phyloP scores from a whole-genome alignment of 2,888 invertebrate species.

The Phalera bucephala region DNA sequence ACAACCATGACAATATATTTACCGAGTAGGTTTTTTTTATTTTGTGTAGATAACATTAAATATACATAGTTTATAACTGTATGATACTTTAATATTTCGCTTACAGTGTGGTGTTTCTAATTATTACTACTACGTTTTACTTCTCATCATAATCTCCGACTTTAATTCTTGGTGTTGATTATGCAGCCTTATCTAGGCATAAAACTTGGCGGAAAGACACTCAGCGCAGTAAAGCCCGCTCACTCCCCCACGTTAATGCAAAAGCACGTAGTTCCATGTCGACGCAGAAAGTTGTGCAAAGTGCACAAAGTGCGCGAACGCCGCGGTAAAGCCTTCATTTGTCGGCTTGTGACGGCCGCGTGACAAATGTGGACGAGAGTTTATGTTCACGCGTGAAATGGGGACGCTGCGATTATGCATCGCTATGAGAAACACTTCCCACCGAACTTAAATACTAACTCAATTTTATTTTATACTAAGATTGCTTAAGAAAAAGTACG shows the following conservation, averaged over 20 bases:
- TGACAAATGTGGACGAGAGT: conserved; percentile 81
- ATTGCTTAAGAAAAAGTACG: neutral
- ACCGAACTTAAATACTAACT: conserved; percentile 35
- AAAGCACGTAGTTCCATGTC: conserved; percentile 78
- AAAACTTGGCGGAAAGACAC: conserved; percentile 73
- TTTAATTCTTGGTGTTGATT: conserved; percentile 67
- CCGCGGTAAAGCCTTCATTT: conserved; percentile 81
- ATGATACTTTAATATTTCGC: conserved; percentile 6
- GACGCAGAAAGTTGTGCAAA: conserved; percentile 77
- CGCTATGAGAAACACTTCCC: conserved; percentile 56
- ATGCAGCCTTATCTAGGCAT: conserved; percentile 69
- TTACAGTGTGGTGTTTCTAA: conserved; percentile 4
- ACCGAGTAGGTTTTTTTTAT: too few relatives aligned
- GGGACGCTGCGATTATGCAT: conserved; percentile 65
- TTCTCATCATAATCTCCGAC: conserved; percentile 31
- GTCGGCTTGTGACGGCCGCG: conserved; percentile 79
- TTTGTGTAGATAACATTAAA: too few relatives aligned
- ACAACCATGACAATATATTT: neutral
- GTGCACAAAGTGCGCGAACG: conserved; percentile 79
- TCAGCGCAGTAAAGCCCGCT: conserved; percentile 64
- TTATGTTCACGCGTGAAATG: conserved; percentile 54
- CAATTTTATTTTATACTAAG: neutral
- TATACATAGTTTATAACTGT: too few relatives aligned
- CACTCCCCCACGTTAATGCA: conserved; percentile 76
- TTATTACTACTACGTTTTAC: conserved; percentile 18